A percentile compares a stretch with the other conserved stretches of the same genome.
Evolutionary conservation across 2,113 vertebrate genomes (phyloP).

Genomic region (Fulmarus glacialis): DNA sequence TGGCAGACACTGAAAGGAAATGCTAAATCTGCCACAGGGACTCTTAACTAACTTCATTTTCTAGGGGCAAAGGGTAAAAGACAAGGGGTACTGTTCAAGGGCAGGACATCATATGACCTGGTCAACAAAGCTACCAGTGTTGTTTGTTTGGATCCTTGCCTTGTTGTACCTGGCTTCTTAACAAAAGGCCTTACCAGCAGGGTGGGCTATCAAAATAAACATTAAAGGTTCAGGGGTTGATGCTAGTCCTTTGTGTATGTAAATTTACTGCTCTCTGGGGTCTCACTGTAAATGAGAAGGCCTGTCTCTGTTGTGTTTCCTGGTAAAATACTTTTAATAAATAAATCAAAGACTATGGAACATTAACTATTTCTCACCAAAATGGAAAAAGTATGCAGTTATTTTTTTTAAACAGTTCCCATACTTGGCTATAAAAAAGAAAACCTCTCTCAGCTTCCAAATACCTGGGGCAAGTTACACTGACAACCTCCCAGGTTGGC

Average conservation of each 20-base stretch:
- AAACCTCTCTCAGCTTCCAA: not conserved
- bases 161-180: conserved; percentile 81
- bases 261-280: conserved; percentile 81
- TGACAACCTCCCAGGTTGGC: not conserved
- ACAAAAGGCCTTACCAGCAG: conserved; percentile 78
- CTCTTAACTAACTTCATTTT: conserved; percentile 72
- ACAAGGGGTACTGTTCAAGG: conserved; percentile 71
- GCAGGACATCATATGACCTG: conserved; percentile 70
- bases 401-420: not conserved
- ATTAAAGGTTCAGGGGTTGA: conserved; percentile 80
- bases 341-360: conserved; percentile 78
- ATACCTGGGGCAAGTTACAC: not conserved
- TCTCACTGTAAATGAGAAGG: conserved; percentile 79
- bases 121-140: conserved; percentile 77
- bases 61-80: conserved; percentile 68
- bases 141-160: conserved; percentile 58
- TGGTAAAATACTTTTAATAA: conserved; percentile 80
- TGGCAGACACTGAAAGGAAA: conserved; percentile 94
- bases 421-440: not conserved
- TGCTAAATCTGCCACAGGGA: conserved; percentile 77
- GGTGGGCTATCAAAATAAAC: conserved; percentile 82
- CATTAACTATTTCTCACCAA: conserved; percentile 72
- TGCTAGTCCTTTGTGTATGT: conserved; percentile 80
- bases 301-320: conserved; percentile 79
- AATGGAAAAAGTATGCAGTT: not conserved